Evolutionary conservation across 2,888 invertebrate genomes (phyloP).

Genomic region (Eueremaeus valkanovi): DNA sequence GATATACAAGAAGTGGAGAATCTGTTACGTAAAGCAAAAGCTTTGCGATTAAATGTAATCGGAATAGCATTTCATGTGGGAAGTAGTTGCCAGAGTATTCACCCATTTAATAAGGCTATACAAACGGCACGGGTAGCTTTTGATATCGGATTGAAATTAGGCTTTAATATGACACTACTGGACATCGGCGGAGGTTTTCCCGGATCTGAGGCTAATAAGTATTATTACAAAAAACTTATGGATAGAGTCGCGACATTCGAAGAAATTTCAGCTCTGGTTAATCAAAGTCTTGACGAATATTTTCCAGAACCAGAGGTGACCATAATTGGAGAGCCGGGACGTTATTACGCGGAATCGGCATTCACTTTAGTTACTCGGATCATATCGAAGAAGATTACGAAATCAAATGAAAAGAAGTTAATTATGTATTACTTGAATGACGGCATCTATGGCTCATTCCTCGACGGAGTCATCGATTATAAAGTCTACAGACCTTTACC

Average conservation of each 20-base stretch:
- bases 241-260: background rate
- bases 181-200: slow-evolving; percentile 26
- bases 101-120: background rate
- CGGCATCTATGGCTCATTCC: slow-evolving; percentile 97
- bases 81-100: background rate
- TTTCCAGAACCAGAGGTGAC: slow-evolving; percentile 71
- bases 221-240: background rate
- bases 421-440: slow-evolving; percentile 96
- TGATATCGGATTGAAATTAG: slow-evolving; percentile 14
- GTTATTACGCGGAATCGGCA: slow-evolving; percentile 91
- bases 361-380: slow-evolving; percentile 84
- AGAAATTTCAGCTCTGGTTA: no score
- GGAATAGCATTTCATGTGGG: slow-evolving; percentile 7
- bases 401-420: background rate
- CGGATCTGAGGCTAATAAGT: background rate
- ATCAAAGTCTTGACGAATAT: slow-evolving; percentile 66
- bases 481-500: slow-evolving; percentile 66
- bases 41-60: background rate
- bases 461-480: slow-evolving; percentile 89
- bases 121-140: background rate
- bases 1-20: background rate
- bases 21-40: background rate
- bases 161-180: slow-evolving; percentile 35
- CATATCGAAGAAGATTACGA: slow-evolving; percentile 68
- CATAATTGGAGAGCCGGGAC: slow-evolving; percentile 92